phyloP scores from a whole-genome alignment of 1,140 invertebrate species.

The Armadillidium nasatum region DNA sequence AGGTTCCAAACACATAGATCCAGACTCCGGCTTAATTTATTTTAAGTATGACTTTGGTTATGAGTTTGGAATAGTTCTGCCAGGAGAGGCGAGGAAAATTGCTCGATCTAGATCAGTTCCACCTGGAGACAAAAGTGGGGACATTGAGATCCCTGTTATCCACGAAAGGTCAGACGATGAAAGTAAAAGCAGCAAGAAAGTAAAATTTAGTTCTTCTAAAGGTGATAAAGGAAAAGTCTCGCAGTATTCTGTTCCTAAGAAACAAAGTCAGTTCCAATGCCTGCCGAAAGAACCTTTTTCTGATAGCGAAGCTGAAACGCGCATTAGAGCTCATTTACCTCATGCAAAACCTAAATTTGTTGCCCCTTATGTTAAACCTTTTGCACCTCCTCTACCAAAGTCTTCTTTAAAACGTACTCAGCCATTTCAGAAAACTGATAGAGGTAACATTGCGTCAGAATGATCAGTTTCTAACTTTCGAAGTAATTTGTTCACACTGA shows the following conservation, averaged over 20 bases:
- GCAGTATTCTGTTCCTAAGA: conserved; percentile 47
- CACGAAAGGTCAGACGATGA: conserved; percentile 56
- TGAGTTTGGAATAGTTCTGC: conserved; percentile 68
- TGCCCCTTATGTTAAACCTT: conserved; percentile 29
- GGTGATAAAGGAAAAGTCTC: conserved; percentile 38
- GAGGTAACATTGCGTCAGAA: background rate
- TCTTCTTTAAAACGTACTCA: conserved; percentile 30
- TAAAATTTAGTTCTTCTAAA: conserved; percentile 31
- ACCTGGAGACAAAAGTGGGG: conserved; percentile 51
- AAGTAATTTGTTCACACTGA: too few relatives aligned
- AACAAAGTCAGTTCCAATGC: conserved; percentile 54
- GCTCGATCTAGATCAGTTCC: background rate
- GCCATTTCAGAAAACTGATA: conserved; percentile 19
- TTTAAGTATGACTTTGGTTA: conserved; percentile 80
- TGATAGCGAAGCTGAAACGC: conserved; percentile 55
- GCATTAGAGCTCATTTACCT: background rate
- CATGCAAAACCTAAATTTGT: background rate
- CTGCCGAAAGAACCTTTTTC: conserved; percentile 63
- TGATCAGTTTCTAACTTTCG: background rate
- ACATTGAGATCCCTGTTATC: conserved; percentile 60
- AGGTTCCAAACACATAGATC: conserved; percentile 72
- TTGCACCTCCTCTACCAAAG: conserved; percentile 32
- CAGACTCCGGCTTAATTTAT: conserved; percentile 69
- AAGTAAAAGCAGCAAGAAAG: conserved; percentile 24
- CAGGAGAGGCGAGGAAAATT: conserved; percentile 56